phyloP scores from a whole-genome alignment of 2,113 vertebrate species.

The Felis chaus region DNA sequence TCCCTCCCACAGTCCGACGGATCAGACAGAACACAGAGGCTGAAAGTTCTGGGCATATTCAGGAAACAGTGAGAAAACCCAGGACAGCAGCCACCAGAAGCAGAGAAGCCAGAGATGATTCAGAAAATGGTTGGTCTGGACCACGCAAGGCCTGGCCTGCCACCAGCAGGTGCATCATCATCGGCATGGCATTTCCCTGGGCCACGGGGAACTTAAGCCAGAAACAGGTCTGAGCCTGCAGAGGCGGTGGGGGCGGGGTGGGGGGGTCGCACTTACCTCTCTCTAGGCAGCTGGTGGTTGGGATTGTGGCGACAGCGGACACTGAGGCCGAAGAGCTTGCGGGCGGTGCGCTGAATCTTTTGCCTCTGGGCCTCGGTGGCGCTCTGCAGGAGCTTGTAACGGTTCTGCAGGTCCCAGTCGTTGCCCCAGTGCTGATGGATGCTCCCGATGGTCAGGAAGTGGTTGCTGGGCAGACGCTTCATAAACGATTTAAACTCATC shows the following conservation, averaged over 20 bases:
- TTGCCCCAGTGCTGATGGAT: conserved; percentile 99
- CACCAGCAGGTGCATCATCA: accelerated
- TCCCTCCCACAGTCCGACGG: neutral
- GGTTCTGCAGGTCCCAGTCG: conserved; percentile 98
- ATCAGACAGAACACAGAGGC: neutral
- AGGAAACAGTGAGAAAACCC: neutral
- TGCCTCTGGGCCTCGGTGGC: conserved; percentile 93
- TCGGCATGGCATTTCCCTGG: neutral
- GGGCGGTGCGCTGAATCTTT: conserved; percentile 97
- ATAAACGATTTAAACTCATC: conserved; percentile 99
- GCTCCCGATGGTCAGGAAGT: conserved; percentile 97
- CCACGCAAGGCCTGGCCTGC: neutral
- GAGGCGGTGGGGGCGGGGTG: neutral
- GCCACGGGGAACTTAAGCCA: accelerated
- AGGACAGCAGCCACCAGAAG: neutral
- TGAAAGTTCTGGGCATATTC: neutral
- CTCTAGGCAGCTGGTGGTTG: conserved; percentile 98
- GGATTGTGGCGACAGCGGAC: conserved; percentile 98
- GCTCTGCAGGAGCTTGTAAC: conserved; percentile 96
- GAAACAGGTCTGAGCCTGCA: accelerated
- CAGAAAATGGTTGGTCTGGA: too few species aligned
- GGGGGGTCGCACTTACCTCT: conserved; percentile 87
- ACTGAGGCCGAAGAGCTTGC: conserved; percentile 98
- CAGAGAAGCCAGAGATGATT: neutral
- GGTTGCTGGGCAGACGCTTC: conserved; percentile 97